Conservation (phyloP, 2,888 invertebrate species). For the Apoderus coryli region DNA sequence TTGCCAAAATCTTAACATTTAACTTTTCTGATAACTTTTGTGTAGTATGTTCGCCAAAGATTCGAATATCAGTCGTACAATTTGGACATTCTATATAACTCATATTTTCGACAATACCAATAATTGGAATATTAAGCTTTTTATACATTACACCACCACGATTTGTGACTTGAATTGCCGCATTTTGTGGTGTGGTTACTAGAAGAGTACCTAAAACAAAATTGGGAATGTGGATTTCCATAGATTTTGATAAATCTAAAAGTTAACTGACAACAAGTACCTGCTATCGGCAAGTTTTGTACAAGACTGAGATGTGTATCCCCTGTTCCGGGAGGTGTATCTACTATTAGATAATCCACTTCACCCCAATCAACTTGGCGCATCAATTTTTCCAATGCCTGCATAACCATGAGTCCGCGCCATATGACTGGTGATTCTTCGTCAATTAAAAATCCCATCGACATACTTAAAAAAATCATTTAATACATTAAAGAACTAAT, state of each 20-base stretch:
- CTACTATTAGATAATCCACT: slow-evolving; percentile 76
- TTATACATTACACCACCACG: slow-evolving; percentile 80
- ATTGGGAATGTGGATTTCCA: no score
- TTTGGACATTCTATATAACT: slow-evolving; percentile 60
- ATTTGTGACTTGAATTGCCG: slow-evolving; percentile 72
- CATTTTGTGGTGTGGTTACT: slow-evolving; percentile 84
- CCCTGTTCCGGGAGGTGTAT: slow-evolving; percentile 95
- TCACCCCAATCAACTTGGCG: slow-evolving; percentile 81
- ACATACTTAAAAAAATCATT: slow-evolving; percentile 52
- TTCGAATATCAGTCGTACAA: slow-evolving; percentile 54
- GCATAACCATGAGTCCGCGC: slow-evolving; percentile 96
- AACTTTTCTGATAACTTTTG: slow-evolving; percentile 46
- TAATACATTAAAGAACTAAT: background rate
- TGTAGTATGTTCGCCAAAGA: slow-evolving; percentile 62
- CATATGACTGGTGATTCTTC: slow-evolving; percentile 79
- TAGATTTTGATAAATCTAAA: no score
- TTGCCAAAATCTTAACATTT: slow-evolving; percentile 49
- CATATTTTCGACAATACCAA: slow-evolving; percentile 91
- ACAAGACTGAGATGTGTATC: slow-evolving; percentile 85
- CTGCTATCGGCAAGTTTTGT: slow-evolving; percentile 76
- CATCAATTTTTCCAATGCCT: slow-evolving; percentile 73
- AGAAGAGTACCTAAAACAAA: slow-evolving; percentile 56
- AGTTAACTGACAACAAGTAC: slow-evolving; percentile 28
- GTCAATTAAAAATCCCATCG: slow-evolving; percentile 86
- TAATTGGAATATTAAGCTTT: slow-evolving; percentile 65